Evolutionary conservation across 2,888 invertebrate species (phyloP).

Genomic region (Aradus depressus): DNA sequence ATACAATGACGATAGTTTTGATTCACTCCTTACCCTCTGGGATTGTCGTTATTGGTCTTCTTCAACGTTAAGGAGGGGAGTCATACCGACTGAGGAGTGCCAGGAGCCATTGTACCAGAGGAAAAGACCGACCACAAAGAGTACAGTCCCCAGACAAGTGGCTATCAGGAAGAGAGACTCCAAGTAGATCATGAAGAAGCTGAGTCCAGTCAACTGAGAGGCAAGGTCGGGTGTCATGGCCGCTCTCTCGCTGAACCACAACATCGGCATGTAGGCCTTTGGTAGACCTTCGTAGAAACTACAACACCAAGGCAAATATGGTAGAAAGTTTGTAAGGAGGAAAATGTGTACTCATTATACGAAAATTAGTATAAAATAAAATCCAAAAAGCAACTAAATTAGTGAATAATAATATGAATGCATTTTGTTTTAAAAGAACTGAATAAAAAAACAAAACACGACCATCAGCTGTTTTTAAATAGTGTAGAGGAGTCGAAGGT

Average conservation of each 20-base stretch:
- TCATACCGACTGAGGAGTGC: neutral
- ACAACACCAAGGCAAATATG: constrained; percentile 32
- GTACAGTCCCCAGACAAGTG: constrained; percentile 6
- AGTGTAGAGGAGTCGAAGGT: too few relatives aligned
- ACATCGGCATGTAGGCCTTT: constrained; percentile 56
- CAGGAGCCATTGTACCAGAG: constrained; percentile 7
- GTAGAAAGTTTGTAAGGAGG: too few relatives aligned
- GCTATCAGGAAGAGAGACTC: constrained; percentile 15
- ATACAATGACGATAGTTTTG: too few relatives aligned
- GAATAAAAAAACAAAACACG: too few relatives aligned
- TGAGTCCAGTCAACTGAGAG: constrained; percentile 42
- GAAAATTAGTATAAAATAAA: neutral
- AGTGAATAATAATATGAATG: too few relatives aligned
- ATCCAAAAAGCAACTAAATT: too few relatives aligned
- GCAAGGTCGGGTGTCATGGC: constrained; percentile 46
- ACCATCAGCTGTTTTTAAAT: too few relatives aligned
- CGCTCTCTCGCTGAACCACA: constrained; percentile 68
- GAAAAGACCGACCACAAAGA: constrained; percentile 11
- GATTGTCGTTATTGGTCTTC: too few relatives aligned
- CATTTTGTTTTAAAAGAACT: too few relatives aligned
- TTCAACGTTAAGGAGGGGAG: too few relatives aligned
- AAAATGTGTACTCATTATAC: neutral
- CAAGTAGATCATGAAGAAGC: constrained; percentile 6
- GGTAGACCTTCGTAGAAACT: constrained; percentile 58
- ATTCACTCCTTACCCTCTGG: too few relatives aligned